phyloP scores from a whole-genome alignment of 2,797 vertebrate species.

The Poecilia wingei region DNA sequence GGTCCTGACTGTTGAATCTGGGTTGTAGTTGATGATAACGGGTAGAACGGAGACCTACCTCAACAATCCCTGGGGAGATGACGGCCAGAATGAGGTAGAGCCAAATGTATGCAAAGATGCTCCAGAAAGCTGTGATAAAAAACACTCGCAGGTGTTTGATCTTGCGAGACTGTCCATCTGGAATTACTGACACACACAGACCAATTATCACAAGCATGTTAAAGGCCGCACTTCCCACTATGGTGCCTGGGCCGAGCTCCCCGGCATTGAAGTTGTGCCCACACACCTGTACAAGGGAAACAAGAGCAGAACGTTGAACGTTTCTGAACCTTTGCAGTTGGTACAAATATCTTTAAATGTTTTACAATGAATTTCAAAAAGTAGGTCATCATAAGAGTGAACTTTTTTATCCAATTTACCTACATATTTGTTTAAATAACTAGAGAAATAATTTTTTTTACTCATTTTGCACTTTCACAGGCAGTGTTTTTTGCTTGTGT shows the following conservation, averaged over 20 bases:
- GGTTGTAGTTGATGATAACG: neutral
- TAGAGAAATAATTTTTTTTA: neutral
- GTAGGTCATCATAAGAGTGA: too few relatives aligned
- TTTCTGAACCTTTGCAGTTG: neutral
- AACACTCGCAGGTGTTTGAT: conserved; percentile 95
- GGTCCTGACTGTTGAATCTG: neutral
- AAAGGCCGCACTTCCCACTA: conserved; percentile 95
- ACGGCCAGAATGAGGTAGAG: conserved; percentile 93
- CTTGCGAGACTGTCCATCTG: conserved; percentile 86
- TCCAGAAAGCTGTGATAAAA: conserved; percentile 93
- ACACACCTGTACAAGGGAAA: conserved; percentile 76
- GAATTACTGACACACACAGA: conserved; percentile 90
- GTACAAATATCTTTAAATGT: neutral
- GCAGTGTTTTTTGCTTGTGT: neutral
- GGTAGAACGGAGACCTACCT: conserved; percentile 60
- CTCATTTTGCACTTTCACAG: neutral
- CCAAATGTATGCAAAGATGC: conserved; percentile 96
- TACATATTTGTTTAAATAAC: neutral
- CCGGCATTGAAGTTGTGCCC: conserved; percentile 92
- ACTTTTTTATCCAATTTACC: neutral
- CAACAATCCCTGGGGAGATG: conserved; percentile 90
- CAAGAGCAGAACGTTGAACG: neutral
- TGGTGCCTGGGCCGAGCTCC: conserved; percentile 91
- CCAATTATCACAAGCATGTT: conserved; percentile 98
- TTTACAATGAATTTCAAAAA: neutral